Conservation (phyloP, 1,140 invertebrate genomes). For the Drosophila serrata region DNA sequence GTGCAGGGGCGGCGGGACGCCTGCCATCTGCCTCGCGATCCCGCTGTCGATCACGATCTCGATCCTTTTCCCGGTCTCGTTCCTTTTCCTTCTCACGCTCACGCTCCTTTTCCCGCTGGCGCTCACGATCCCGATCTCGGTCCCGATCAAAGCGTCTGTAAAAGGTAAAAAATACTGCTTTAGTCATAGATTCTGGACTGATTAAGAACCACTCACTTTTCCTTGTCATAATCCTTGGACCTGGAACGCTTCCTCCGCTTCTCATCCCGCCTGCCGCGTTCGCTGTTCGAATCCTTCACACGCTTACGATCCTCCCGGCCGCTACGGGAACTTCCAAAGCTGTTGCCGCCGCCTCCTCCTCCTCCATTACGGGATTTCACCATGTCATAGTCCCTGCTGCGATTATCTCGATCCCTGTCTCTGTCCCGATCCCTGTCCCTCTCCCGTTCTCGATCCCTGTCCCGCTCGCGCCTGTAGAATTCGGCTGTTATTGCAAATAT, state of each 20-base stretch:
- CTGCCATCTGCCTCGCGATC: constrained; percentile 59
- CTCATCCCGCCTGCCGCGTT: constrained; percentile 85
- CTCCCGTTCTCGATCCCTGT: constrained; percentile 55
- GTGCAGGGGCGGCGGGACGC: constrained; percentile 30
- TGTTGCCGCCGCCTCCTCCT: constrained; percentile 33
- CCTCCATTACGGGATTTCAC: constrained; percentile 59
- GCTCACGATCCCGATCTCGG: constrained; percentile 81
- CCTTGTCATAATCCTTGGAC: constrained; percentile 83
- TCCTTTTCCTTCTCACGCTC: constrained; percentile 81
- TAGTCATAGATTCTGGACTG: too few relatives aligned
- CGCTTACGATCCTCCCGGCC: constrained; percentile 63
- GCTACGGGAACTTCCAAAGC: constrained; percentile 30
- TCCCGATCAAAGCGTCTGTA: constrained; percentile 81
- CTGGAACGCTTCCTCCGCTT: constrained; percentile 83
- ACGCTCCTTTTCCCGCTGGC: constrained; percentile 81
- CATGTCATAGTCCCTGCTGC: constrained; percentile 61
- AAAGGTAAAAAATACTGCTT: not conserved
- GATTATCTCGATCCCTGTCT: constrained; percentile 48
- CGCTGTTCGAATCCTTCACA: constrained; percentile 85
- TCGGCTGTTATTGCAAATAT: not conserved
- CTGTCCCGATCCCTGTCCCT: constrained; percentile 57
- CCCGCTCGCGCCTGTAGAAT: constrained; percentile 23
- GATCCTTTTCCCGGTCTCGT: constrained; percentile 74
- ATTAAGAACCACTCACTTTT: constrained; percentile 50
- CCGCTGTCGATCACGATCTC: constrained; percentile 55